These are phyloP conservation scores for Carcharodon carcharias DNA, from an alignment of 2,797 vertebrate species.

Conservation along the genomic window DNA sequence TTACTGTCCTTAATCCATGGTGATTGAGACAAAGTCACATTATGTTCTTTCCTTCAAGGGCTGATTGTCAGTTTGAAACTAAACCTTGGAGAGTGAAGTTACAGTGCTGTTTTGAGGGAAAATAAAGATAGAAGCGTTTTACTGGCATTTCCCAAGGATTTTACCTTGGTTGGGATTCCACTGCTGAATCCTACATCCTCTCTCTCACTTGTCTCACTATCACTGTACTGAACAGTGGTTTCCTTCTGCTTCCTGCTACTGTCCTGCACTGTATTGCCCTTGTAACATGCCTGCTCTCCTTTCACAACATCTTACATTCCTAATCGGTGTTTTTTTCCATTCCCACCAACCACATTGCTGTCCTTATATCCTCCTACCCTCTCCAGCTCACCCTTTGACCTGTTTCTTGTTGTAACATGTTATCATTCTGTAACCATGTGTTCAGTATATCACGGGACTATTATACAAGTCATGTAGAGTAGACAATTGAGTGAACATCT, in stretches of 20 bases:
- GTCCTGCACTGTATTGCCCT: neutral
- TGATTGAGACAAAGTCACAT: neutral
- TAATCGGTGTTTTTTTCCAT: neutral
- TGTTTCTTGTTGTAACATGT: too few species aligned
- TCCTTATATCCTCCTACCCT: too few species aligned
- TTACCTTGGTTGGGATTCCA: neutral
- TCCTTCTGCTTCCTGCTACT: neutral
- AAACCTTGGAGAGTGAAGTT: neutral
- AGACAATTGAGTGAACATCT: too few species aligned
- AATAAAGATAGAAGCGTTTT: neutral
- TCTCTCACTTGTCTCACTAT: neutral
- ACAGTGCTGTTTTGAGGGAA: neutral
- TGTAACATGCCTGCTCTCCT: neutral
- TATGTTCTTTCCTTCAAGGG: neutral
- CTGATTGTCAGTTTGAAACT: neutral
- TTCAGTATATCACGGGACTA: too few species aligned
- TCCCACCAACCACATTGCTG: too few species aligned
- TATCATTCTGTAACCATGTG: too few species aligned
- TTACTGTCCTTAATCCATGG: neutral
- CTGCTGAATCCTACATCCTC: neutral
- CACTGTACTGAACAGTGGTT: neutral
- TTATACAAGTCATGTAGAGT: too few species aligned
- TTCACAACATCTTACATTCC: neutral
- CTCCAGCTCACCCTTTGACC: neutral
- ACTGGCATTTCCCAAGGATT: neutral